Evolutionary conservation across 2,797 vertebrate species (phyloP).

Genomic region (Halcyon badia): DNA sequence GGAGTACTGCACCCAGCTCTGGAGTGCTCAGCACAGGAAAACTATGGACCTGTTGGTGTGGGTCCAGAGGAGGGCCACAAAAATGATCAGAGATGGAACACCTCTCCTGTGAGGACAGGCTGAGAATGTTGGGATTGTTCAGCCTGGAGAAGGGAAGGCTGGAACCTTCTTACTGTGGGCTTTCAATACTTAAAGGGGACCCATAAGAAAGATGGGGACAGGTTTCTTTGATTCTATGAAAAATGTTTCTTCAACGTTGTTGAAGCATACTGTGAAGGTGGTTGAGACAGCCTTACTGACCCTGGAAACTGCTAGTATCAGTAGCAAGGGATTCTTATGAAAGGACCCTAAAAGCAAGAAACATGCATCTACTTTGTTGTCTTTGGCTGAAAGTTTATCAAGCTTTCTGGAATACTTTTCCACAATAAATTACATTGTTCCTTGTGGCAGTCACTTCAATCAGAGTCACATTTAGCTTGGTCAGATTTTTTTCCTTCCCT

Average conservation of each 20-base stretch:
- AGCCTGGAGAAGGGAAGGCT: background rate
- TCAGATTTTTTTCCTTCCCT: background rate
- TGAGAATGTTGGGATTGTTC: background rate
- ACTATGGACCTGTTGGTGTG: background rate
- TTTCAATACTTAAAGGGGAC: background rate
- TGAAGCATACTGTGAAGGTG: background rate
- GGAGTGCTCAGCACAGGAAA: background rate
- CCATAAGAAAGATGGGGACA: background rate
- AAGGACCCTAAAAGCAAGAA: background rate
- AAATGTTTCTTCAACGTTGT: background rate
- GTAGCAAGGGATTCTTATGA: background rate
- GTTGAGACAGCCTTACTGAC: background rate
- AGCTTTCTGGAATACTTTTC: background rate
- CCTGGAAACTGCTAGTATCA: background rate
- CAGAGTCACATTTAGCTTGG: background rate
- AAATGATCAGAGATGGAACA: background rate
- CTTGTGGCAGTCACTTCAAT: background rate
- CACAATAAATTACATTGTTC: background rate
- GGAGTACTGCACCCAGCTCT: background rate
- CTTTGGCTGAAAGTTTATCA: background rate
- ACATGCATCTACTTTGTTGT: background rate
- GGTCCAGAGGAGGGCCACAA: background rate
- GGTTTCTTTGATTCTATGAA: background rate
- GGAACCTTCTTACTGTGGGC: background rate
- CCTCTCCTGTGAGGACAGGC: rapidly evolving